Evolutionary conservation across 23 tunicate species (phyloP).

Genomic region (Styela plicata): DNA sequence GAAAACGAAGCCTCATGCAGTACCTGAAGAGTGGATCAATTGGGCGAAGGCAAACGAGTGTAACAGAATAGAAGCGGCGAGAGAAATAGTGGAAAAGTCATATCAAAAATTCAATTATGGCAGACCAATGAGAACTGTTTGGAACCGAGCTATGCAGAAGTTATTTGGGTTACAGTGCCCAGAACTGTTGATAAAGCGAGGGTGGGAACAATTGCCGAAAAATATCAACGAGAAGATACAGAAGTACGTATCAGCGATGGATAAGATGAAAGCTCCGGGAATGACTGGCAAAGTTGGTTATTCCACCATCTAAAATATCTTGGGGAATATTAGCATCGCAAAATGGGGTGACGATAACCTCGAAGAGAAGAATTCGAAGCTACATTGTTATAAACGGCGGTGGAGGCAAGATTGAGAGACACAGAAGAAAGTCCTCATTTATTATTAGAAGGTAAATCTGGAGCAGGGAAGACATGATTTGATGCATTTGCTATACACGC

Average conservation of each 20-base stretch:
- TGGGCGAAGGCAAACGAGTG: neutral
- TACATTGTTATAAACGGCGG: neutral
- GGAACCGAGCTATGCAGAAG: neutral
- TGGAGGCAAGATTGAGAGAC: neutral
- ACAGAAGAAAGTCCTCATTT: neutral
- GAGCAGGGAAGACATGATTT: neutral
- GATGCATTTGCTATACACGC: neutral
- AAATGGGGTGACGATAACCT: neutral
- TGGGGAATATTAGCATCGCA: neutral
- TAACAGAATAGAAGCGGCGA: neutral
- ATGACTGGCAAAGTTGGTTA: neutral
- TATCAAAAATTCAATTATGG: neutral
- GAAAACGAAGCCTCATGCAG: neutral
- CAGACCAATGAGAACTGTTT: neutral
- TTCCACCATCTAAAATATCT: neutral
- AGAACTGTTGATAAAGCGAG: too few relatives aligned
- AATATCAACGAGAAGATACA: too few relatives aligned
- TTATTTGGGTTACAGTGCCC: neutral
- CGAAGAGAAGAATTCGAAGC: neutral
- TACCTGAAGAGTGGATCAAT: too few relatives aligned
- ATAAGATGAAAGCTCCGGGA: too few relatives aligned
- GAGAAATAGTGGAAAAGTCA: neutral
- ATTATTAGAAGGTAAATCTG: neutral
- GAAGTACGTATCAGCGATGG: neutral
- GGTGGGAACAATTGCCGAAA: neutral